Base-by-base conservation (phyloP, 2,888 invertebrate species). In the Hoplodrina blanda region DNA sequence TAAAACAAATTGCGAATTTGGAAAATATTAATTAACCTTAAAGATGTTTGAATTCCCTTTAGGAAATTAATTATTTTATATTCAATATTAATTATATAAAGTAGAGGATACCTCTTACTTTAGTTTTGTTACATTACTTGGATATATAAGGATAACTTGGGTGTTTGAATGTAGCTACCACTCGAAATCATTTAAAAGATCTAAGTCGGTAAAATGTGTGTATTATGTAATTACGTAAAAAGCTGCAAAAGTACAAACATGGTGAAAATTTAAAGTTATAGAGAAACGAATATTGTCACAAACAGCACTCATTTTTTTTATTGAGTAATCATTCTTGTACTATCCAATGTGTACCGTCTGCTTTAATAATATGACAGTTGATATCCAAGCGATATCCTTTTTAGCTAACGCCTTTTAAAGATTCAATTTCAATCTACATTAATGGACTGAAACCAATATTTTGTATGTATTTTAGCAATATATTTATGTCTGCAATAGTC, bases 41-140 rank as follows among this genome's bases (percentile, higher is more conserved):
- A 73, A 63, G 25, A 67, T 44, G 53, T 46, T 69, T 57, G 54
- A 53, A 64, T 57, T 52, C 13, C 52, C 46, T 52, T 72, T 17
- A 50, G 49, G 49, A 61, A 82, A 66, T 69, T 72, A 53, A 33
- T 73, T n/a, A 70, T 62, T 53, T 60, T 70, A 73, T 80, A 73
- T 71, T 59, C 52, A 59, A 79, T 65, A 49, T 57, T 70, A 55
- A 81, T 70, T 78, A 71, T 49, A 61, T 63, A 56, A 71, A 73
- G 69, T 76, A 52, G 19, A 46, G 69, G 63, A 50, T 57, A 30
- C 20, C 63, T 64, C 50, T 59, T 69, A 55, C 46, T 64, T 46
- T 46, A 46, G 2, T 44, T 44, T 54, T 52, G n/a, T 41, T 17
- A 57, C 60, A 49, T 64, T 57, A 67, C 59, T 62, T 64, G 56